Percentiles rank a stretch among this genome's conserved stretches.
Conservation (phyloP, 2,797 vertebrate species). For the Parotocinclus haroldoi region DNA sequence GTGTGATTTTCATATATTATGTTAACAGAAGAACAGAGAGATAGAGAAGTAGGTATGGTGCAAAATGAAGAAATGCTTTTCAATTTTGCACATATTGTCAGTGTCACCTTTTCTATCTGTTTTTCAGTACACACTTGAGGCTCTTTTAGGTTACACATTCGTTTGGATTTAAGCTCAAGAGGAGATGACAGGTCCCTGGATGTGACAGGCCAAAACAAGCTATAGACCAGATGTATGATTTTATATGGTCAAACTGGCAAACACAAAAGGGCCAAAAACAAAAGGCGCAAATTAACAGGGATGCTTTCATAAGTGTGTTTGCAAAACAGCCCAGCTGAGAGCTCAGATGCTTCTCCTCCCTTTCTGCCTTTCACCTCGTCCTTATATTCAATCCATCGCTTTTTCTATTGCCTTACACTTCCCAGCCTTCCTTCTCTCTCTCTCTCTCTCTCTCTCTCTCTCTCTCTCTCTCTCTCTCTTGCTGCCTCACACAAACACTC, state of each 20-base stretch:
- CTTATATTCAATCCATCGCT: conserved; percentile 50
- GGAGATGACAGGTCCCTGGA: conserved; percentile 84
- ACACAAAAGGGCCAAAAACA: conserved; percentile 94
- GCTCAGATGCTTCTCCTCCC: conserved; percentile 76
- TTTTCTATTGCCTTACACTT: conserved; percentile 50
- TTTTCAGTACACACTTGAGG: conserved; percentile 69
- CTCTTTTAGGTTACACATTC: conserved; percentile 87
- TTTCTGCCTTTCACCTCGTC: conserved; percentile 41
- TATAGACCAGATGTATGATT: conserved; percentile 98
- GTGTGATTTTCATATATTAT: not conserved
- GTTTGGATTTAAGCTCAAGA: conserved; percentile 83
- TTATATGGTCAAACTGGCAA: conserved; percentile 99
- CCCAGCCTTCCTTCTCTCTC: conserved; percentile 63
- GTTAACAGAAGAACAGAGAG: not conserved
- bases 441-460: conserved; percentile 40
- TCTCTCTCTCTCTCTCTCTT: conserved; percentile 56
- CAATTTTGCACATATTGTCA: conserved; percentile 46
- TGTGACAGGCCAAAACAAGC: conserved; percentile 89
- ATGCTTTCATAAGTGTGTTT: conserved; percentile 96
- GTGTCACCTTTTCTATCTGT: conserved; percentile 58
- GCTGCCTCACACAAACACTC: conserved; percentile 38
- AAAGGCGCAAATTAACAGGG: conserved; percentile 94
- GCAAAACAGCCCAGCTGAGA: conserved; percentile 98
- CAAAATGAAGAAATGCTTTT: conserved; percentile 37
- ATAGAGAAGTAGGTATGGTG: conserved; percentile 23